These are phyloP conservation scores for Anolis sagrei DNA, from an alignment of 2,113 vertebrate species.

Conservation along the genomic window DNA sequence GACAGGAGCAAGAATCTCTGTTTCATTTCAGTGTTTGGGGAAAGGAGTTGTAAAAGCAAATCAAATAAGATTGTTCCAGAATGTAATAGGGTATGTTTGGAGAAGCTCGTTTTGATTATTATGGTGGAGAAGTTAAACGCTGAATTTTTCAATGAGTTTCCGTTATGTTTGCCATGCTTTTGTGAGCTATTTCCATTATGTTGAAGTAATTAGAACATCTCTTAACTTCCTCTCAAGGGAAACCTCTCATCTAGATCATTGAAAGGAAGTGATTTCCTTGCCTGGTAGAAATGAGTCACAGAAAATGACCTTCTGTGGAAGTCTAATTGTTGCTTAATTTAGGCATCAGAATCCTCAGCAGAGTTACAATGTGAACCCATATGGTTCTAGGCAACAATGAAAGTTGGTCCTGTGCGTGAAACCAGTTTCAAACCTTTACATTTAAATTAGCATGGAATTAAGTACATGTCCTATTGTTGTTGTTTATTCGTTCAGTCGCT, in stretches of 20 bases:
- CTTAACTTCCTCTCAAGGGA: slow-evolving; percentile 67
- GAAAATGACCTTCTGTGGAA: slow-evolving; percentile 70
- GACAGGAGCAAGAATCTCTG: background rate
- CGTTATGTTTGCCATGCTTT: slow-evolving; percentile 36
- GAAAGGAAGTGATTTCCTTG: slow-evolving; percentile 72
- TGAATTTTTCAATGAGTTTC: background rate
- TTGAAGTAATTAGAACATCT: slow-evolving; percentile 63
- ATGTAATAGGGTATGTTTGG: background rate
- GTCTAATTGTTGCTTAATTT: slow-evolving; percentile 72
- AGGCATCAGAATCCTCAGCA: slow-evolving; percentile 66
- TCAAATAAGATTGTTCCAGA: background rate
- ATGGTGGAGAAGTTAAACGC: background rate
- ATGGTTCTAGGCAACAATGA: slow-evolving; percentile 41
- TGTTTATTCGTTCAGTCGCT: no score
- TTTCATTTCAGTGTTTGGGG: background rate
- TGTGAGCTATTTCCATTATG: slow-evolving; percentile 59
- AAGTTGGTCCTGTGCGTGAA: background rate
- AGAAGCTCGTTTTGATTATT: background rate
- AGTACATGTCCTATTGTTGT: no score
- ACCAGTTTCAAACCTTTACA: background rate
- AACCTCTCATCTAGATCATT: slow-evolving; percentile 66
- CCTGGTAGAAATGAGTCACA: slow-evolving; percentile 72
- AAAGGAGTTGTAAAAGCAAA: no score
- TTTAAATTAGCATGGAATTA: background rate
- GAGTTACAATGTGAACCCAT: slow-evolving; percentile 53